phyloP scores from a whole-genome alignment of 2,113 vertebrate species.

The Brachyhypopomus gauderio region DNA sequence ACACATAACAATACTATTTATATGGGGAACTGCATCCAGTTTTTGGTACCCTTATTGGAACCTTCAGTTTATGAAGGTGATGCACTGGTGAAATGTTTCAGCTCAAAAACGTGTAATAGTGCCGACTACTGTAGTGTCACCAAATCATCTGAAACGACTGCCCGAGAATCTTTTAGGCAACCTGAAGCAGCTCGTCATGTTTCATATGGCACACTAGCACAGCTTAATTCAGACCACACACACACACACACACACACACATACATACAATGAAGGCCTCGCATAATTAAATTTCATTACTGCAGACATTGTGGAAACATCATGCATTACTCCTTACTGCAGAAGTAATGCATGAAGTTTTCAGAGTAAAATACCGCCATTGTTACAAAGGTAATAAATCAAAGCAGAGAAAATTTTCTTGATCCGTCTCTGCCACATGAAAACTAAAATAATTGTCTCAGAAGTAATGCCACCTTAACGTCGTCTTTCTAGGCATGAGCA shows the following conservation, averaged over 20 bases:
- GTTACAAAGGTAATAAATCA: not conserved
- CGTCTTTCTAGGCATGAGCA: constrained; percentile 19
- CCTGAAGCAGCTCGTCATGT: not conserved
- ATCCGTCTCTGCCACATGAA: not conserved
- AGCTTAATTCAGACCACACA: too few species aligned
- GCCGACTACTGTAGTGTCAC: not conserved
- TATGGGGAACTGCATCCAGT: not conserved
- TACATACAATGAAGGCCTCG: too few species aligned
- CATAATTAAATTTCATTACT: too few species aligned
- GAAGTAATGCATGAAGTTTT: not conserved
- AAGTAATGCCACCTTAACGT: constrained; percentile 19
- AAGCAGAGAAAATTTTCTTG: not conserved
- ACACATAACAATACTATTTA: not conserved
- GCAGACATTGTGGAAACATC: too few species aligned
- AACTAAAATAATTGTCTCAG: not conserved
- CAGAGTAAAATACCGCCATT: not conserved
- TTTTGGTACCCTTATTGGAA: not conserved
- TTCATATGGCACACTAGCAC: not conserved
- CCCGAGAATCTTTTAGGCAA: not conserved
- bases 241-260: too few species aligned
- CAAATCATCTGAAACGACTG: constrained; percentile 7
- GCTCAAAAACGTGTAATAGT: not conserved
- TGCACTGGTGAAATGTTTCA: not conserved
- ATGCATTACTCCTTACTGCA: not conserved
- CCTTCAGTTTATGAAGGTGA: not conserved